Percentiles rank a stretch among this genome's conserved stretches.
Evolutionary conservation across 2,888 invertebrate genomes (phyloP).

Genomic region (Erannis defoliaria): DNA sequence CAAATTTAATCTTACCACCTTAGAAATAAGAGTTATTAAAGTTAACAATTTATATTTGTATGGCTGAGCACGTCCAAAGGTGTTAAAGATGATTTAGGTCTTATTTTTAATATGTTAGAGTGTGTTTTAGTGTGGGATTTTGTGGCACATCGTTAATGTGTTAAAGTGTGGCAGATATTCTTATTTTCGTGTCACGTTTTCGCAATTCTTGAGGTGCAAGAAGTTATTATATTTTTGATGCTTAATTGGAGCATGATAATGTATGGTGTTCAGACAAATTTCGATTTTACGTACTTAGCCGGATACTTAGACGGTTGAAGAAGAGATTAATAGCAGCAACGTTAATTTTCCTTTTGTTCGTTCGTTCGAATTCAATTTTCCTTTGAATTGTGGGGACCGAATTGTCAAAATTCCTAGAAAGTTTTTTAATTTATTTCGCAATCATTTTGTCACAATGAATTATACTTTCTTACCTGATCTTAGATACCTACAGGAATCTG

Average conservation of each 20-base stretch:
- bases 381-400: neutral
- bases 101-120: conserved; percentile 7
- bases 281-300: conserved; percentile 2
- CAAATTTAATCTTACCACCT: conserved; percentile 31
- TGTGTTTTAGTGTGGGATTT: conserved; percentile 16
- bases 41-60: conserved; percentile 1
- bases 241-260: conserved; percentile 29
- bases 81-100: conserved; percentile 21
- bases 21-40: conserved; percentile 22
- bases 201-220: conserved; percentile 60
- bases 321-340: neutral
- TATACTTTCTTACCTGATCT: too few species aligned
- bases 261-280: conserved; percentile 8
- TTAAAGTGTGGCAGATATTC: conserved; percentile 53
- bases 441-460: neutral
- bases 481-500: too few species aligned
- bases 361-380: too few species aligned
- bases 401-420: neutral
- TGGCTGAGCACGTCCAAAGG: neutral
- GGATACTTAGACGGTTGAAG: neutral
- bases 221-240: conserved; percentile 43
- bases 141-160: conserved; percentile 37
- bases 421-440: neutral
- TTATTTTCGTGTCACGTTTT: conserved; percentile 63
- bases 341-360: conserved; percentile 2